Evolutionary conservation across 2,888 invertebrate genomes (phyloP).

Genomic region (Opisthograptis luteolata): DNA sequence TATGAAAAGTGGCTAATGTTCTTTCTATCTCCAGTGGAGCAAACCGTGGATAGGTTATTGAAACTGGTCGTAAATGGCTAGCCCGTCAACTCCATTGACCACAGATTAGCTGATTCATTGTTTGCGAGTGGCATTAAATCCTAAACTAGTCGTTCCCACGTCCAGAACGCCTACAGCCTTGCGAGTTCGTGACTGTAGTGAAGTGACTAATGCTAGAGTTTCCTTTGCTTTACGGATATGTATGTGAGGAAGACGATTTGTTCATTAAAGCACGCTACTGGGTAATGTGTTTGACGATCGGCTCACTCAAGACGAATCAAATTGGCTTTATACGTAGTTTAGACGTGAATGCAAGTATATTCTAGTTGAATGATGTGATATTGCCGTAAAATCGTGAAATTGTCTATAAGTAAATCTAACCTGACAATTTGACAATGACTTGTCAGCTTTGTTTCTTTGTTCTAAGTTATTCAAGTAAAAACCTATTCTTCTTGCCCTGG

Average conservation of each 20-base stretch:
- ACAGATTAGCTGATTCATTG: constrained; percentile 46
- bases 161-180: constrained; percentile 51
- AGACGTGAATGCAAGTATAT: no score
- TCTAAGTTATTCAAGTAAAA: no score
- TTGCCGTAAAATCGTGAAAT: no score
- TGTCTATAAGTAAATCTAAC: no score
- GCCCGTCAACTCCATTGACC: constrained; percentile 27
- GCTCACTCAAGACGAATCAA: neutral
- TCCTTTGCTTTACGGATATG: constrained; percentile 22
- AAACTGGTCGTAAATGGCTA: constrained; percentile 11
- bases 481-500: no score
- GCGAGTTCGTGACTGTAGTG: constrained; percentile 6
- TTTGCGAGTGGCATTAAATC: constrained; percentile 37
- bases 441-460: no score
- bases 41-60: constrained; percentile 1
- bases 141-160: constrained; percentile 55
- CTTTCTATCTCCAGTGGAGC: neutral
- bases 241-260: constrained; percentile 11
- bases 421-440: no score
- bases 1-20: no score
- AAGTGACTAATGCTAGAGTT: constrained; percentile 33
- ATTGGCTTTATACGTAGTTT: no score
- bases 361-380: no score
- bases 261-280: constrained; percentile 6
- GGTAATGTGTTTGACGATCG: neutral